Evolutionary conservation across 2,888 invertebrate species (phyloP).

Genomic region (Drosophila borealis): DNA sequence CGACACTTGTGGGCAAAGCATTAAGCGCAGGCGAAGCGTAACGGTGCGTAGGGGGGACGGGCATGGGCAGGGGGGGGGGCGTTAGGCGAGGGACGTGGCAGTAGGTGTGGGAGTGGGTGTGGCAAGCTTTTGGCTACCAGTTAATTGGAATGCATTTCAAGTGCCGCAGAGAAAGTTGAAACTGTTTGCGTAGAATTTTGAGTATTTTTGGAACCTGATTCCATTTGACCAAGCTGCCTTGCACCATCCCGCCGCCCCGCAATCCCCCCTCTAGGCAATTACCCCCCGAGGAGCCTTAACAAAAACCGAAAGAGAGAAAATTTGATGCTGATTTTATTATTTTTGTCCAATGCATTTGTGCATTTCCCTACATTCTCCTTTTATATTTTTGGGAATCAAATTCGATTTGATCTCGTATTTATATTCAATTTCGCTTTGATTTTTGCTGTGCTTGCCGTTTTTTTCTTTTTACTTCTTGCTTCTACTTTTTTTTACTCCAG

Average conservation of each 20-base stretch:
- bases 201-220: slow-evolving; percentile 49
- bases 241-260: neutral
- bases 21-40: slow-evolving; percentile 34
- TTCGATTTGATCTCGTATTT: slow-evolving; percentile 75
- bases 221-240: slow-evolving; percentile 13
- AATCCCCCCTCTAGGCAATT: slow-evolving; percentile 45
- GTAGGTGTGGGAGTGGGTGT: neutral
- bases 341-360: slow-evolving; percentile 14
- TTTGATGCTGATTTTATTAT: slow-evolving; percentile 25
- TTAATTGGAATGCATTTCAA: slow-evolving; percentile 78
- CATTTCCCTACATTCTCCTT: slow-evolving; percentile 32
- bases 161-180: slow-evolving; percentile 41
- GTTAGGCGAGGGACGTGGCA: neutral
- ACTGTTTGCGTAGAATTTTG: slow-evolving; percentile 46
- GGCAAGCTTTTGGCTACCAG: slow-evolving; percentile 27
- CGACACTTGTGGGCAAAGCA: slow-evolving; percentile 73
- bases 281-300: slow-evolving; percentile 5
- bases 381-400: slow-evolving; percentile 44
- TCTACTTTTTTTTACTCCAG: neutral
- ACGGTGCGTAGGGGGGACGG: neutral
- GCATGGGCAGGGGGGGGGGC: neutral
- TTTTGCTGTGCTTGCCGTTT: slow-evolving; percentile 58
- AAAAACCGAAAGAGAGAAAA: slow-evolving; percentile 8
- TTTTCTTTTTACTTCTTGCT: slow-evolving; percentile 11
- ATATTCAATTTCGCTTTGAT: slow-evolving; percentile 73